Evolutionary conservation across 2,797 vertebrate species (phyloP).

Genomic region (Rhodeus uyekii): DNA sequence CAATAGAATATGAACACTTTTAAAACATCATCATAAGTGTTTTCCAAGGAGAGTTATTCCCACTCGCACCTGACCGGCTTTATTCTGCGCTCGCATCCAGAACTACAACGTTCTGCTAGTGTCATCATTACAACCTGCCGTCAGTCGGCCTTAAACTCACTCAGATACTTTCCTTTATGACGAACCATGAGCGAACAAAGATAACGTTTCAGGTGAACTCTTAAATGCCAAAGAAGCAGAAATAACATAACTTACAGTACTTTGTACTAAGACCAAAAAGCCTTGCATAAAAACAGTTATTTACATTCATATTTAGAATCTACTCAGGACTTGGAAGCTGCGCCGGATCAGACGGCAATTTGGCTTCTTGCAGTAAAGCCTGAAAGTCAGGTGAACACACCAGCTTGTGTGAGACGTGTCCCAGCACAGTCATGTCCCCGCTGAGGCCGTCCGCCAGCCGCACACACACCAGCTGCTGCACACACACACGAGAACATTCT

Average conservation of each 20-base stretch:
- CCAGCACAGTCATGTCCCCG: conserved; percentile 77
- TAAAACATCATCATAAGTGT: not conserved
- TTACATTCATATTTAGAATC: not conserved
- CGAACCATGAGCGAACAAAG: not conserved
- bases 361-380: conserved; percentile 67
- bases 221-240: no score
- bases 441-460: conserved; percentile 71
- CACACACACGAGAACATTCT: not conserved
- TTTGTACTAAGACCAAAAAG: not conserved
- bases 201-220: not conserved
- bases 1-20: not conserved
- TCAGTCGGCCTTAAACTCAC: no score
- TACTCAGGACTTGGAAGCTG: conserved; percentile 17
- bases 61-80: no score
- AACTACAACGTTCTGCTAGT: no score
- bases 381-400: conserved; percentile 79
- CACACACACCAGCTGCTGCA: conserved; percentile 78
- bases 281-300: not conserved
- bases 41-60: no score
- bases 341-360: conserved; percentile 30
- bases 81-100: no score
- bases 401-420: conserved; percentile 77
- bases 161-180: no score
- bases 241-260: no score
- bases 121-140: no score